Conservation (phyloP, 64 coral and sea anemone genomes). For the Orbicella faveolata region DNA sequence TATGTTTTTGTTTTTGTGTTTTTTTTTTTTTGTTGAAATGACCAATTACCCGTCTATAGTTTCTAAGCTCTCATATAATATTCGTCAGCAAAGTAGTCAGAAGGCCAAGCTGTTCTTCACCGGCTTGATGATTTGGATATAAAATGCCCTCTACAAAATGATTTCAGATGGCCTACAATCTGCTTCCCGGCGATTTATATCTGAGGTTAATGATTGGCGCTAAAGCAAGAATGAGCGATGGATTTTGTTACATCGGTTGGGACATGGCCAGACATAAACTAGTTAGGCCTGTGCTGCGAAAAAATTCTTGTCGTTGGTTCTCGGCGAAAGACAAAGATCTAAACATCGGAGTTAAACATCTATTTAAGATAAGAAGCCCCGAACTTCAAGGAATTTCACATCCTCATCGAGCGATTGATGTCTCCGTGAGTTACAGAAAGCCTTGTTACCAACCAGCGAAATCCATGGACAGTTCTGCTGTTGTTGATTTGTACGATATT, state of each 20-base stretch:
- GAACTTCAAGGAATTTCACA: background rate
- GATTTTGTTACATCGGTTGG: background rate
- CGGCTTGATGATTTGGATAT: too few species aligned
- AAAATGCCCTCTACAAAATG: too few species aligned
- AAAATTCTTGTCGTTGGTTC: background rate
- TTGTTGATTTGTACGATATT: background rate
- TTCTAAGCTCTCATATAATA: background rate
- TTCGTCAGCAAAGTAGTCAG: background rate
- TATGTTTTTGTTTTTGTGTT: too few species aligned
- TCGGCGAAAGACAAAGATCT: background rate
- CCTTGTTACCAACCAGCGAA: background rate
- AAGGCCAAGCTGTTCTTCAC: background rate
- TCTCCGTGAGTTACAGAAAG: background rate
- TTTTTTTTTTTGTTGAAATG: too few species aligned
- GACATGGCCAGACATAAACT: background rate
- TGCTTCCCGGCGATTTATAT: too few species aligned
- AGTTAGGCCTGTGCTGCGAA: background rate
- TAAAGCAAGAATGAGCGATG: background rate
- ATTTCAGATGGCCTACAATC: too few species aligned
- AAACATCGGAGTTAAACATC: background rate
- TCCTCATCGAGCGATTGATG: background rate
- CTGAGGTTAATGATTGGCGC: background rate
- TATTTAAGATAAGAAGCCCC: background rate
- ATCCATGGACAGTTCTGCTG: background rate
- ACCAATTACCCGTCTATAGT: too few species aligned